Conservation (phyloP, 2,888 invertebrate genomes). For the Cantharis lateralis region DNA sequence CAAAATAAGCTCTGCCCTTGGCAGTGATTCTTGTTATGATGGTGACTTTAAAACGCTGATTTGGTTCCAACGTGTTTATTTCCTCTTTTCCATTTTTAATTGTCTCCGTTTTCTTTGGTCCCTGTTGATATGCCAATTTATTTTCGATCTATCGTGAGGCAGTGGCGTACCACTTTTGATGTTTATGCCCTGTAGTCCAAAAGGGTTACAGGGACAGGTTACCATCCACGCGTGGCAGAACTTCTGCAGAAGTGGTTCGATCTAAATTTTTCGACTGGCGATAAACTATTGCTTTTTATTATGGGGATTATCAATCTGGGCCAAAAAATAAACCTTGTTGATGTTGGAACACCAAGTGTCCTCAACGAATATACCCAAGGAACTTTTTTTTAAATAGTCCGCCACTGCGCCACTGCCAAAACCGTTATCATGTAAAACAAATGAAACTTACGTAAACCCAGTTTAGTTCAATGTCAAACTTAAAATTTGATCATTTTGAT, state of each 20-base stretch:
- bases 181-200: no score
- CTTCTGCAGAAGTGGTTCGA: no score
- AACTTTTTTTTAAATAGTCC: background rate
- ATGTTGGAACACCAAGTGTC: background rate
- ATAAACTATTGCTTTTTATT: background rate
- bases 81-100: background rate
- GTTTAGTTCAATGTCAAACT: background rate
- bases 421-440: background rate
- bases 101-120: background rate
- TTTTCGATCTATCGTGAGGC: background rate
- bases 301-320: background rate
- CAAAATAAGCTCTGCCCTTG: constrained; percentile 16
- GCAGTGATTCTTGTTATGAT: constrained; percentile 14
- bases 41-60: background rate
- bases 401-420: background rate
- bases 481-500: background rate
- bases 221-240: no score
- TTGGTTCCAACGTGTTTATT: background rate
- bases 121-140: background rate
- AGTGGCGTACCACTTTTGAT: no score
- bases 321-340: background rate
- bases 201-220: no score
- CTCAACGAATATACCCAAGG: background rate
- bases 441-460: background rate
- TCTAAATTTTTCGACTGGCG: no score